These are phyloP conservation scores for Smutsia temminckii DNA, from an alignment of 2,797 vertebrate genomes.

Conservation along the genomic window DNA sequence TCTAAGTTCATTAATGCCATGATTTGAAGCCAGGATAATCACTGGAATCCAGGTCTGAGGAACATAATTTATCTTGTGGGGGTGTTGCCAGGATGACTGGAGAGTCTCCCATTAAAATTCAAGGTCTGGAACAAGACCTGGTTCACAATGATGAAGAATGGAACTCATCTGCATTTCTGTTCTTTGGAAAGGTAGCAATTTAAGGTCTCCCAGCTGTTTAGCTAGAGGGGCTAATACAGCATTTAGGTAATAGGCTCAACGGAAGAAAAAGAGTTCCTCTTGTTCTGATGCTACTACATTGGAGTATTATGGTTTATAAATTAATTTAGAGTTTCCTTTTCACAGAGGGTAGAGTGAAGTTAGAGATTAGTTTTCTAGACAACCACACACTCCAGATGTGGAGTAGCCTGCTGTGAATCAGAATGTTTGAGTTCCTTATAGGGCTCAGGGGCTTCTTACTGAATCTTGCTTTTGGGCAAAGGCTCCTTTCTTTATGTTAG, in stretches of 20 bases:
- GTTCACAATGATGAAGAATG: not conserved
- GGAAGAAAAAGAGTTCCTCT: not conserved
- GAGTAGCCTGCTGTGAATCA: not conserved
- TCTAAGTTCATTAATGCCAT: slow-evolving; percentile 34
- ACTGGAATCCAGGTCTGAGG: not conserved
- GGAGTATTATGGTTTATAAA: not conserved
- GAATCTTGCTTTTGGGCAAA: not conserved
- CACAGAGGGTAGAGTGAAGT: not conserved
- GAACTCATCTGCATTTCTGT: not conserved
- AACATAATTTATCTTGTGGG: not conserved
- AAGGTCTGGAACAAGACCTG: not conserved
- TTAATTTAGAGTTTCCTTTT: not conserved
- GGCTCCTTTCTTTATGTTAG: not conserved
- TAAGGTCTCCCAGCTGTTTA: not conserved
- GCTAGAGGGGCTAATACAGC: not conserved
- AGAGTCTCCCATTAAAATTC: not conserved
- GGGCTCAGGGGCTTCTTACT: not conserved
- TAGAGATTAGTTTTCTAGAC: not conserved
- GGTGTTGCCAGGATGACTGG: not conserved
- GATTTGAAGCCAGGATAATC: not conserved
- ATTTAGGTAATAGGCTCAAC: not conserved
- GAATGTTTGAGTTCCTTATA: not conserved
- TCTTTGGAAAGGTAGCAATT: not conserved
- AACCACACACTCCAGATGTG: not conserved
- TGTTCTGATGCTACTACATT: not conserved